phyloP scores from a whole-genome alignment of 2,888 invertebrate species.

The Orthosia gothica region DNA sequence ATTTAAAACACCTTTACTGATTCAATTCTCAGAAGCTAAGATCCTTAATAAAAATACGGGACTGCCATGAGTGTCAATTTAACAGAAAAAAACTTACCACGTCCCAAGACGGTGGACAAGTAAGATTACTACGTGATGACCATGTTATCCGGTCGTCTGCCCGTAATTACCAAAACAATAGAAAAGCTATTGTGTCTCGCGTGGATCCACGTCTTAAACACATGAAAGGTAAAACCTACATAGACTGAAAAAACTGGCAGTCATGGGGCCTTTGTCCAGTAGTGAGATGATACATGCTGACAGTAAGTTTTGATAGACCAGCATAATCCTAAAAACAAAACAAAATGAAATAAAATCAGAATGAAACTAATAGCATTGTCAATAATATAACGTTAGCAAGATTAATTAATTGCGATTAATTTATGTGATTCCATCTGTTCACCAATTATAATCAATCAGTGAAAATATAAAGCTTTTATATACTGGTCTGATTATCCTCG shows the following conservation, averaged over 20 bases:
- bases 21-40: neutral
- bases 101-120: neutral
- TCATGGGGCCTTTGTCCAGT: neutral
- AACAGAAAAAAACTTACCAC: neutral
- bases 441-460: constrained; percentile 53
- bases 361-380: constrained; percentile 14
- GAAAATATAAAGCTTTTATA: constrained; percentile 31
- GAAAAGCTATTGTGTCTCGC: too few species aligned
- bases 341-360: neutral
- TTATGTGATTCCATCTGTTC: constrained; percentile 14
- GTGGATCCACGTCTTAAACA: too few species aligned
- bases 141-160: too few species aligned
- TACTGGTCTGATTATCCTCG: constrained; percentile 16
- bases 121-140: neutral
- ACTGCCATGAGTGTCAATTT: neutral
- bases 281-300: neutral
- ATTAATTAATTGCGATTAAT: constrained; percentile 34
- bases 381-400: constrained; percentile 20
- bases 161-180: too few species aligned
- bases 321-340: neutral
- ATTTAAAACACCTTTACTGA: neutral
- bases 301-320: neutral
- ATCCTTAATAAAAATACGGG: neutral
- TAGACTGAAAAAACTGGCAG: neutral
- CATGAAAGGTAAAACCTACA: neutral